A percentile compares a stretch with the other conserved stretches of the same genome.
Evolutionary conservation across 2,888 invertebrate species (phyloP).

Genomic region (Agriotes lineatus): DNA sequence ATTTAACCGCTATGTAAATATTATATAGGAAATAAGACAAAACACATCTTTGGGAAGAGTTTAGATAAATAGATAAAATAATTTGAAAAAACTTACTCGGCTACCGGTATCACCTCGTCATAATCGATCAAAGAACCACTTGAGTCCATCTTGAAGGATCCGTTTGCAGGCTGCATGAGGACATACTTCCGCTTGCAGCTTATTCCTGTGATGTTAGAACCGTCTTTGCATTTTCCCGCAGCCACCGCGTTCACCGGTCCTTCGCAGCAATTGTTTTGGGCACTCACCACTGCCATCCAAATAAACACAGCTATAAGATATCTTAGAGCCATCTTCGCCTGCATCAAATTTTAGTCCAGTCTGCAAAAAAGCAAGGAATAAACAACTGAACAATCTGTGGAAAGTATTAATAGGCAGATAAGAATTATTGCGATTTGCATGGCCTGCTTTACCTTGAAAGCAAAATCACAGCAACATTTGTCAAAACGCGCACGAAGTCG

Average conservation of each 20-base stretch:
- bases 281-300: background rate
- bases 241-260: slow-evolving; percentile 33
- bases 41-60: too few species aligned
- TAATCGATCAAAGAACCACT: slow-evolving; percentile 60
- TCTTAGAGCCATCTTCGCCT: slow-evolving; percentile 3
- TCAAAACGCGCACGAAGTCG: too few species aligned
- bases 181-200: slow-evolving; percentile 62
- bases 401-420: too few species aligned
- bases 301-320: background rate
- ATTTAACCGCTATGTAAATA: too few species aligned
- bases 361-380: slow-evolving; percentile 7
- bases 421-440: too few species aligned
- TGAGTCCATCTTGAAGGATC: slow-evolving; percentile 63
- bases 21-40: too few species aligned
- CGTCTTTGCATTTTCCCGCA: slow-evolving; percentile 37
- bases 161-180: slow-evolving; percentile 60
- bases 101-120: too few species aligned
- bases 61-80: too few species aligned
- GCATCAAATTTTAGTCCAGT: background rate
- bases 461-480: too few species aligned
- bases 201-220: slow-evolving; percentile 36
- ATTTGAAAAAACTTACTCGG: too few species aligned
- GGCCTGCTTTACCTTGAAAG: too few species aligned
- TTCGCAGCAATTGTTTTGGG: slow-evolving; percentile 30
- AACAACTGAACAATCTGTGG: too few species aligned